Evolutionary conservation across 2,888 invertebrate species (phyloP).

Genomic region (Machimus rusticus): DNA sequence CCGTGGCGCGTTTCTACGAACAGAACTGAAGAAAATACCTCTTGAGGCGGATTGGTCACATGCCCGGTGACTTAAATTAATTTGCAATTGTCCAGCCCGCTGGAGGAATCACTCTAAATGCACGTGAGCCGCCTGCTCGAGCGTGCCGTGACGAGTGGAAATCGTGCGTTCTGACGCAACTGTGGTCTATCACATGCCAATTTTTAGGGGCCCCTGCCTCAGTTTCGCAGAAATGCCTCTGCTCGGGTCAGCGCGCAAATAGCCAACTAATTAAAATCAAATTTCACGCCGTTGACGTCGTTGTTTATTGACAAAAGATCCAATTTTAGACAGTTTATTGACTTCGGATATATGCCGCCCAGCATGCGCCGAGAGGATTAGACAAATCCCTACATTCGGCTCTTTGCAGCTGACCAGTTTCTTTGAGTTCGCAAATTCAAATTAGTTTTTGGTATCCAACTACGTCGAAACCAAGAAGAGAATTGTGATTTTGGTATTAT

Average conservation of each 20-base stretch:
- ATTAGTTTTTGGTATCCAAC: background rate
- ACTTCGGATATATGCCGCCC: background rate
- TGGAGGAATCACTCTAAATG: background rate
- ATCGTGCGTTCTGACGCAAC: background rate
- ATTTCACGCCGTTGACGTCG: background rate
- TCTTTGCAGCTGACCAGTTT: background rate
- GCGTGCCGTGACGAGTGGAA: background rate
- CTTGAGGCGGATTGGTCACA: background rate
- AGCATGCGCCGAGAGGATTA: background rate
- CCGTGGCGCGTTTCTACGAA: background rate
- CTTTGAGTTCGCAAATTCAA: background rate
- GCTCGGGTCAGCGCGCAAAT: background rate
- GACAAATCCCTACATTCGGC: background rate
- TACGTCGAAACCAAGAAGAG: background rate
- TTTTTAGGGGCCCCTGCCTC: background rate
- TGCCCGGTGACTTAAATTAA: background rate
- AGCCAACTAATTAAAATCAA: background rate
- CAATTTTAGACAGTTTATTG: slow-evolving; percentile 29
- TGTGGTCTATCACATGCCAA: background rate
- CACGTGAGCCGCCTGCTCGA: background rate
- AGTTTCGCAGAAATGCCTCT: background rate
- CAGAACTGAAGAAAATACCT: background rate
- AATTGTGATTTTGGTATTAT: background rate
- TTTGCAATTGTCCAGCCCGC: background rate
- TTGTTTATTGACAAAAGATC: slow-evolving; percentile 15